Evolutionary conservation across 37 sponge, comb jelly and placozoan genomes (phyloP), one percentile per base, ranked within the genome.

Genomic region (Aplysina aerophoba): DNA sequence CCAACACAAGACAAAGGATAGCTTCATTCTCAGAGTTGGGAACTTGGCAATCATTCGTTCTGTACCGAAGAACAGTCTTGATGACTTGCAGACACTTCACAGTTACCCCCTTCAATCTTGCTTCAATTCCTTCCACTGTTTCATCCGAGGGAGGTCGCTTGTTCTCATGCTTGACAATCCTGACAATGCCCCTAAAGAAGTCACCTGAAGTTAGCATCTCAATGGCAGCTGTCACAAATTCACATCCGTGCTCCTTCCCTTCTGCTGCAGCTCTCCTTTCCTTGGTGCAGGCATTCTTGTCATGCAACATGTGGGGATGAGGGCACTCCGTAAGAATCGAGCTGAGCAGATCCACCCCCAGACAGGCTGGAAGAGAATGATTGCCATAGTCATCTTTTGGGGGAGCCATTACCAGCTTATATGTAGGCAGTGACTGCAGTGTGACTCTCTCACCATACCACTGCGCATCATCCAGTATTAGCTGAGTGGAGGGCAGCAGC

Each of bases 1-100:
- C 44, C 17, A 44, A 50, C n/a, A 75, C 54, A 40, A 75, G 37
- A 75, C 78, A 75, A 11, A 19, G n/a, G 53, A 22, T 53, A 41
- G 22, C 15, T 1, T 40, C 44, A 41, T 36, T 24, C 39, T 53
- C 54, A 19, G 78, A 75, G 37, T 41, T 75, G n/a, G 44, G 54
- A 50, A 75, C 41, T n/a, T 36, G 21, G n/a, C n/a, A 19, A 40
- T 75, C 15, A 2, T 36, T 25, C 21, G 39, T 31, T 24, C 41
- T 44, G 40, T 75, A 24, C 22, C 6, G 54, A 0, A 75, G 78
- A 19, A 41, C 78, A 53, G 78, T 75, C 21, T 40, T 75, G 24
- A 75, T 75, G 15, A 75, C n/a, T 41, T 75, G 78, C 22, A 75
- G 54, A 75, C 78, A 75, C n/a, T 53, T 50, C 54, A 75, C 44